Base-by-base conservation (phyloP, 2,113 vertebrate species). In the Cisticola juncidis region DNA sequence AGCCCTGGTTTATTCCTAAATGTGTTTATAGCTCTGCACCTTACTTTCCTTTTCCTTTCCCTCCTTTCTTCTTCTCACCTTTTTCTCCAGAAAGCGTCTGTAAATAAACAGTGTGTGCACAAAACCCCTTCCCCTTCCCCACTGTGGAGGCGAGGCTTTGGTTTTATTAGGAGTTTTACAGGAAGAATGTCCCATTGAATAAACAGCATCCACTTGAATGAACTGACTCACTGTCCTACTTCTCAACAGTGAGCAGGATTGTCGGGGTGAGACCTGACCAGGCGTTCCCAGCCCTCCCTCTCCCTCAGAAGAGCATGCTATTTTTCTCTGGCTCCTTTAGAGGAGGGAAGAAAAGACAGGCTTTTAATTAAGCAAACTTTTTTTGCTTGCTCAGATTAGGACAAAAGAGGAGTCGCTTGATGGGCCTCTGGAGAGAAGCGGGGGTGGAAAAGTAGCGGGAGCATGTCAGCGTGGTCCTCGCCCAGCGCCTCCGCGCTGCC, bases 341-440 rank as follows among this genome's bases (percentile, higher is more conserved):
- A 94, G 83, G 21, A 62, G 62, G 62, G 78, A 92, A 86, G 88
- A 96, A 96, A 95, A 94, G 92, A 86, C 87, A 92, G 94, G 91
- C 90, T 97, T 97, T 97, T 97, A 98, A 97, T 97, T 96, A 96
- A 97, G 95, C 95, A 97, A 97, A 96, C 92, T 88, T 90, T 92
- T 95, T 93, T 91, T 91, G 72, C 95, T 96, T 87, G 81, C 93
- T 97, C 70, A 82, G 88, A 91, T 97, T 82, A 94, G 83, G 85
- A 97, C 96, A 97, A 96, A 97, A 92, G 94, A 77, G 80, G 84
- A 96, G 88, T 96, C 29, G 8, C 91, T 91, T 44, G 86, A 95
- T 92, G 93, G 83, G 96, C 56, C 94, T 81, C 96, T 7, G 24
- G 66, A 90, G 78, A 84, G 88, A 62, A 86, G 60, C 12, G 23